Conservation (phyloP, 2,797 vertebrate genomes). For the Myotis vivesi region DNA sequence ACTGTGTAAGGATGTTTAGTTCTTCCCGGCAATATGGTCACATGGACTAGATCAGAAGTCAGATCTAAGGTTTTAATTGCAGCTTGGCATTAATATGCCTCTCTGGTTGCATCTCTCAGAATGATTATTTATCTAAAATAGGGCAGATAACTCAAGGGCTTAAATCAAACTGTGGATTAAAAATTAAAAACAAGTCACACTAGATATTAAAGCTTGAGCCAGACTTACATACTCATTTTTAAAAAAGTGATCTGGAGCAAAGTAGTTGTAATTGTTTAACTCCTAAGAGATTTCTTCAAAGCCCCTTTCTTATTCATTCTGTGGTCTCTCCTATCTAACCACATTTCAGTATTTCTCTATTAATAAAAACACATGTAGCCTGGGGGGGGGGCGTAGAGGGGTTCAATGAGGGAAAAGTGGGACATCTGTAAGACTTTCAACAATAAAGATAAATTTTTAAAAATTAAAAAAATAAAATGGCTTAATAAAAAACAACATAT, state of each 20-base stretch:
- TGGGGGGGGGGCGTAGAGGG: too few species aligned
- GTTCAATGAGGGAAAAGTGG: too few species aligned
- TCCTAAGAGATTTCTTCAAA: neutral
- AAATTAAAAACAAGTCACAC: neutral
- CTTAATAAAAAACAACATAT: too few species aligned
- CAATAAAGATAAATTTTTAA: too few species aligned
- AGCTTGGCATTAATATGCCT: neutral
- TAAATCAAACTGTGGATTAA: neutral
- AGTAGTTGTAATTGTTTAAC: neutral
- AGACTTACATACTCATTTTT: neutral
- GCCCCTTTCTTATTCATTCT: neutral
- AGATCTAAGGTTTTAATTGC: neutral
- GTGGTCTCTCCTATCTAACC: neutral
- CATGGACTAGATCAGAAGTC: neutral
- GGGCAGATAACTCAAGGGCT: neutral
- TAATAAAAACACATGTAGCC: neutral
- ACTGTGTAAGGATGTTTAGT: neutral
- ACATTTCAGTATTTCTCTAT: constrained; percentile 4
- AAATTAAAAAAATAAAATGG: too few species aligned
- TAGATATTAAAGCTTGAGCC: neutral
- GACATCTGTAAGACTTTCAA: too few species aligned
- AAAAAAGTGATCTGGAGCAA: neutral
- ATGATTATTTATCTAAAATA: neutral
- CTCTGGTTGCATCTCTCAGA: neutral
- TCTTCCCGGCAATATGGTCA: neutral